Evolutionary conservation across 2,888 invertebrate species (phyloP).

Genomic region (Anorthoa munda): DNA sequence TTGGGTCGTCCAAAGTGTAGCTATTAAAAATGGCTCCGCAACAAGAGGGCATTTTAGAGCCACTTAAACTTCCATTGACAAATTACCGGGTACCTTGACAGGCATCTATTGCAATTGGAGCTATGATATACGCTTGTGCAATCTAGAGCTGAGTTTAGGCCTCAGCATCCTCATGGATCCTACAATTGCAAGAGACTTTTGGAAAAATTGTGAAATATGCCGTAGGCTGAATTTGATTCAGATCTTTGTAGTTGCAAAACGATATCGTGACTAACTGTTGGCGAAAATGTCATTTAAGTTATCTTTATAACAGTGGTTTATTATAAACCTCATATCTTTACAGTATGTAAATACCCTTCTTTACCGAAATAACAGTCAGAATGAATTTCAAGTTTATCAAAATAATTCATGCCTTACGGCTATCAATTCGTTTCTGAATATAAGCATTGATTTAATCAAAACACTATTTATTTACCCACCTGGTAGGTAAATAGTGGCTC

Average conservation of each 20-base stretch:
- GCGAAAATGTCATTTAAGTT: too few species aligned
- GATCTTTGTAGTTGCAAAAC: neutral
- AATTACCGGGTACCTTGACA: slow-evolving; percentile 36
- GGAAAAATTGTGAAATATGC: neutral
- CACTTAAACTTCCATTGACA: slow-evolving; percentile 53
- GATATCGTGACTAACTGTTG: too few species aligned
- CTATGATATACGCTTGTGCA: neutral
- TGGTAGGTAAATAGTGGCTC: neutral
- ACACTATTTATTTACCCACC: slow-evolving; percentile 4
- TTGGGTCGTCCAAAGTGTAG: slow-evolving; percentile 46
- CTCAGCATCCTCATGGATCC: neutral
- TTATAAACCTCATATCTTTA: neutral
- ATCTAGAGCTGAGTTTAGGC: neutral
- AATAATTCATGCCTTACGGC: too few species aligned
- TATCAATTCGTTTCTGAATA: neutral
- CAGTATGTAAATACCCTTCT: neutral
- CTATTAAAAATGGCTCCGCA: slow-evolving; percentile 57
- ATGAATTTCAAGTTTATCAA: too few species aligned
- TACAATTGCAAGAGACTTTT: neutral
- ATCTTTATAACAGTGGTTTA: neutral
- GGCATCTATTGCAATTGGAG: slow-evolving; percentile 22
- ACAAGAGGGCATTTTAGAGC: slow-evolving; percentile 51
- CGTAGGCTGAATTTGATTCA: neutral
- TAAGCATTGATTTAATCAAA: slow-evolving; percentile 27
- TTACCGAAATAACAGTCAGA: neutral